Evolutionary conservation across 2,797 vertebrate genomes (phyloP), one percentile per base, ranked within the genome.

Genomic region (Gallirallus australis): DNA sequence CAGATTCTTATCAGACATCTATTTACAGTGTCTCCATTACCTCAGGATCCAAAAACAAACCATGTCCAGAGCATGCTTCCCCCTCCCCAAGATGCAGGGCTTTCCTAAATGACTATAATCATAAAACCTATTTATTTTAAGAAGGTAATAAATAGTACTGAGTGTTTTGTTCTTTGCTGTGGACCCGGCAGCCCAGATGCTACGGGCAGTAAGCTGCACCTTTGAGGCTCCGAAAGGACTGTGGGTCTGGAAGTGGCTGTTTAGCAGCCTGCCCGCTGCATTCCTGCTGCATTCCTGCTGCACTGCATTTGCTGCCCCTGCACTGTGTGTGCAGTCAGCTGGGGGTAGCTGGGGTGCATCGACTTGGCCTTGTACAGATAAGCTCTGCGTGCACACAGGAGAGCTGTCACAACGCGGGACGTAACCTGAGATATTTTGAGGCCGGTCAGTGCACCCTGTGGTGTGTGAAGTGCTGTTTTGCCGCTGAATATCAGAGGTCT

Each of bases 1-100:
- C 93, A 97, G 94, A 96, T 97, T 97, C 82, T 92, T 96, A 90
- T 95, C 90, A 61, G 91, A 88, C 85, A 39, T 94, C 95, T 94
- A 86, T 84, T 95, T 91, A 82, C 91, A 90, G 91, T 39, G 87
- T 86, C 88, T 96, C 70, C 77, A 92, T 97, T 96, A 96, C 93
- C 90, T 97, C 95, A 97, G 90, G 56, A 90, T 89, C 95, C 94
- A 96, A 95, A 97, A 96, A 73, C 88, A 96, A 91, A 71, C 79
- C 13, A 1, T 10, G 45, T 59, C 52, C 73, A 76, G 66, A 57
- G 37, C 20, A 56, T 10, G 39, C 52, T 82, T 60, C 48, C 24
- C 1, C 3, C 21, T 93, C 39, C 13, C 37, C 53, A 24, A 31
- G 73, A 45, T 80, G 57, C 39, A 82, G 57, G 68, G 53, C 77